phyloP scores from a whole-genome alignment of 2,888 invertebrate species.

The Empis livida region DNA sequence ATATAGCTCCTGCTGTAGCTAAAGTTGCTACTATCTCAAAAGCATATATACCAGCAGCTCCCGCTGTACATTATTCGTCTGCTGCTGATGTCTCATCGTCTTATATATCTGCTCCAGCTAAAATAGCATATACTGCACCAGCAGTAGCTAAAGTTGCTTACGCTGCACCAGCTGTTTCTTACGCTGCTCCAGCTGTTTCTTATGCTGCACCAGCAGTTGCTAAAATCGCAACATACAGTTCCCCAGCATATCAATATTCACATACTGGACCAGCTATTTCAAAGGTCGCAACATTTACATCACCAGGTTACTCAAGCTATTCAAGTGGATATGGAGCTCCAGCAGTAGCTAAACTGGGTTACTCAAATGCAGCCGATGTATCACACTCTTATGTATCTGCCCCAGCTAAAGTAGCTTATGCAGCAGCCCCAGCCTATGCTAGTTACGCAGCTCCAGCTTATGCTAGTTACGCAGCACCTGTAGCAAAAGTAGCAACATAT shows the following conservation, averaged over 20 bases:
- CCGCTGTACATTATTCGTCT: conserved; percentile 28
- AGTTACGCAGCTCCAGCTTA: conserved; percentile 3
- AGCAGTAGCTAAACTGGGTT: conserved; percentile 11
- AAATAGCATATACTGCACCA: conserved; percentile 12
- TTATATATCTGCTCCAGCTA: conserved; percentile 19
- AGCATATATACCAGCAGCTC: conserved; percentile 24
- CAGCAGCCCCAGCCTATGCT: conserved; percentile 8
- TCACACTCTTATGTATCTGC: conserved; percentile 12
- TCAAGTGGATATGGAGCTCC: conserved; percentile 14
- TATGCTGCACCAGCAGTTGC: conserved; percentile 13
- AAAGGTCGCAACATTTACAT: conserved; percentile 24
- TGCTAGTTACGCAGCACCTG: conserved; percentile 1
- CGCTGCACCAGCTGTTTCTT: conserved; percentile 14
- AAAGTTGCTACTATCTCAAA: conserved; percentile 15
- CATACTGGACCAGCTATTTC: conserved; percentile 15
- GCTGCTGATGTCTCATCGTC: conserved; percentile 39
- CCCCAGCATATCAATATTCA: conserved; percentile 19
- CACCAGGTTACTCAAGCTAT: conserved; percentile 3
- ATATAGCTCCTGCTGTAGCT: conserved; percentile 14
- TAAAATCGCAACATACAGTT: conserved; percentile 21
- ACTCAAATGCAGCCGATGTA: conserved; percentile 8
- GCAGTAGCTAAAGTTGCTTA: conserved; percentile 7
- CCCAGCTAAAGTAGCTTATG: conserved; percentile 17
- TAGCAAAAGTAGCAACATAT: conserved; percentile 5
- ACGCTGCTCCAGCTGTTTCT: no score